phyloP scores from a whole-genome alignment of 1,140 invertebrate genomes.

The Bombus turneri region DNA sequence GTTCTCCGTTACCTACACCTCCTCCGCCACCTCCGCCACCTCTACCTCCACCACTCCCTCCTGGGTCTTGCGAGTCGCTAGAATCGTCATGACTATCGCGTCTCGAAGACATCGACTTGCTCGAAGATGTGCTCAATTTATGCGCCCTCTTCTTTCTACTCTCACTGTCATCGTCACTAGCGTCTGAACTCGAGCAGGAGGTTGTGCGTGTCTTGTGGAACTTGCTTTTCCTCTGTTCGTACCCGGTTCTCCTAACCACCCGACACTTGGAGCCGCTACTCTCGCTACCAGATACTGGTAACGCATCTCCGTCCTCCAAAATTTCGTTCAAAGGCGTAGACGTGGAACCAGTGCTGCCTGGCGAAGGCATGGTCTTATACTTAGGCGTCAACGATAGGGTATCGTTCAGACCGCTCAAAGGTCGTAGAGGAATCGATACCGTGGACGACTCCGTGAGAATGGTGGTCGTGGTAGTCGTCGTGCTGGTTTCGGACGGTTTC shows the following conservation, averaged over 20 bases:
- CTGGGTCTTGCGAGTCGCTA: conserved; percentile 88
- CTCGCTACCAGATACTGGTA: conserved; percentile 30
- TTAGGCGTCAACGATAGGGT: conserved; percentile 78
- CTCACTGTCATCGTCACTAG: conserved; percentile 95
- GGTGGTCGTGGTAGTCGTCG: conserved; percentile 73
- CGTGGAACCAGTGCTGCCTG: conserved; percentile 74
- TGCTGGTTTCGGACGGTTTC: conserved; percentile 48
- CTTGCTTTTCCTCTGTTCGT: conserved; percentile 87
- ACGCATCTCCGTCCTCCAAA: conserved; percentile 85
- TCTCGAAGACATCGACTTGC: conserved; percentile 84
- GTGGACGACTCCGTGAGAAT: conserved; percentile 84
- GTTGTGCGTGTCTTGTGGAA: conserved; percentile 91
- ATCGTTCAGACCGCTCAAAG: conserved; percentile 77
- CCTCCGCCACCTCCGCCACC: conserved; percentile 78
- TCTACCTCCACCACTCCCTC: conserved; percentile 81
- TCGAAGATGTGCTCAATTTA: conserved; percentile 84
- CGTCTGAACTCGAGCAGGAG: conserved; percentile 94
- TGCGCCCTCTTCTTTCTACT: conserved; percentile 90
- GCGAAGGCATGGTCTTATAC: conserved; percentile 84
- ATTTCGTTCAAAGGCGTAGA: conserved; percentile 87
- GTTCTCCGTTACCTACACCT: conserved; percentile 76
- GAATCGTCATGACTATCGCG: conserved; percentile 91
- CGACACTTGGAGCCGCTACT: conserved; percentile 66
- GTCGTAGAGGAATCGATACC: conserved; percentile 83
- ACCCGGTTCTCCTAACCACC: conserved; percentile 77